Evolutionary conservation across 2,113 vertebrate species (phyloP).

Genomic region (Takifugu flavidus): DNA sequence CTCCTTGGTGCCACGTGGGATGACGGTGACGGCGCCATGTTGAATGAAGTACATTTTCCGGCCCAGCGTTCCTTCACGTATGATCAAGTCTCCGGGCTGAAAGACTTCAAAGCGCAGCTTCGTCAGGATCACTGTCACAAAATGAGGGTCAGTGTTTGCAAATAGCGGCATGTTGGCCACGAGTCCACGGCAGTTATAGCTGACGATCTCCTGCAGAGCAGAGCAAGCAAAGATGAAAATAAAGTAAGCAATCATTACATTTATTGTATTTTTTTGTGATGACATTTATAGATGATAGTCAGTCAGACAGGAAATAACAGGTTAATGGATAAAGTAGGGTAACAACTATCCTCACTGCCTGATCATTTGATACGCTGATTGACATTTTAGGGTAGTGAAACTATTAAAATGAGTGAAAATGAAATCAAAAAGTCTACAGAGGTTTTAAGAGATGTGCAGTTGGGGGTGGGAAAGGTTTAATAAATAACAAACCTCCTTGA

Average conservation of each 20-base stretch:
- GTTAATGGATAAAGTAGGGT: too few species aligned
- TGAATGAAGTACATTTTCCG: conserved; percentile 99
- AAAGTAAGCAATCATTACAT: too few species aligned
- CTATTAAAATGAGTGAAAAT: not conserved
- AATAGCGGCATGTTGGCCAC: conserved; percentile 97
- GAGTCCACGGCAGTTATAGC: conserved; percentile 92
- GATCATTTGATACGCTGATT: too few species aligned
- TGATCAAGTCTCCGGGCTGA: conserved; percentile 88
- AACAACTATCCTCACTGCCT: too few species aligned
- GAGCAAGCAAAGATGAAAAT: conserved; percentile 1
- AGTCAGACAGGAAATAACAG: too few species aligned
- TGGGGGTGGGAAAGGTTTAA: not conserved
- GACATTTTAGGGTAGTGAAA: too few species aligned
- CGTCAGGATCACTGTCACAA: conserved; percentile 93
- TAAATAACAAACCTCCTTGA: conserved; percentile 83
- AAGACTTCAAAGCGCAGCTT: conserved; percentile 94
- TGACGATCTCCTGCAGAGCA: conserved; percentile 88
- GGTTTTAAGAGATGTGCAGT: not conserved
- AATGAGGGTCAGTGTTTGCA: conserved; percentile 94
- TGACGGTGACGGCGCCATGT: conserved; percentile 87
- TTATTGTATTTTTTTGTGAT: too few species aligned
- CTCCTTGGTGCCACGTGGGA: conserved; percentile 87
- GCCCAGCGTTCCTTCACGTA: conserved; percentile 90
- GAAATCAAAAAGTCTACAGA: not conserved
- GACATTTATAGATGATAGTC: too few species aligned